phyloP scores from a whole-genome alignment of 2,888 invertebrate genomes.

The Iselma pallidipennis region DNA sequence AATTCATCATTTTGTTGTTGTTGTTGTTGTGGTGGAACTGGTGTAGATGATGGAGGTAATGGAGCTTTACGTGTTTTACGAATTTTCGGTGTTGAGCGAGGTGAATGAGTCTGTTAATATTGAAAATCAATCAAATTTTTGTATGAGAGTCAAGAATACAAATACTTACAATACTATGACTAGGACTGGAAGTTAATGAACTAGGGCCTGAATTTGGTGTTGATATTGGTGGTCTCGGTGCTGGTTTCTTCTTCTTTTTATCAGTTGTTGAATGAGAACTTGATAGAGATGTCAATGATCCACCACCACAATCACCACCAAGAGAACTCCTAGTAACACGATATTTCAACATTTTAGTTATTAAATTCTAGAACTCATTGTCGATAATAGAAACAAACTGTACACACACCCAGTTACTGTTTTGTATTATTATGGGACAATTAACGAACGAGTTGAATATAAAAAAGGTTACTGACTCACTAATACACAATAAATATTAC shows the following conservation, averaged over 20 bases:
- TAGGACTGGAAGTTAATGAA: slow-evolving; percentile 50
- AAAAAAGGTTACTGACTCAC: slow-evolving; percentile 36
- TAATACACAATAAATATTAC: slow-evolving; percentile 12
- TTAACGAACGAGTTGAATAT: slow-evolving; percentile 28
- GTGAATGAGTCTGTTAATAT: slow-evolving; percentile 48
- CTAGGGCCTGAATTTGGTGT: slow-evolving; percentile 38
- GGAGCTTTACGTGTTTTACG: slow-evolving; percentile 71
- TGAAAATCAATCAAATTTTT: slow-evolving; percentile 3
- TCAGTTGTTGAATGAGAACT: slow-evolving; percentile 38
- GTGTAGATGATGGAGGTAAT: slow-evolving; percentile 58
- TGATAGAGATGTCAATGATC: slow-evolving; percentile 55
- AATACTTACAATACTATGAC: slow-evolving; percentile 51
- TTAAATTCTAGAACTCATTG: background rate
- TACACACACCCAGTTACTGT: background rate
- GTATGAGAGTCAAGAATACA: slow-evolving; percentile 13
- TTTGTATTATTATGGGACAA: slow-evolving; percentile 15
- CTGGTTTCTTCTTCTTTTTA: slow-evolving; percentile 66
- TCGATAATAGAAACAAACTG: background rate
- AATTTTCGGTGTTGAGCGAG: slow-evolving; percentile 58
- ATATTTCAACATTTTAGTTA: slow-evolving; percentile 48
- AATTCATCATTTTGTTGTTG: slow-evolving; percentile 48
- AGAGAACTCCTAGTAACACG: slow-evolving; percentile 45
- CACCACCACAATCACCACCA: slow-evolving; percentile 20
- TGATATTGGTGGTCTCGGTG: slow-evolving; percentile 66
- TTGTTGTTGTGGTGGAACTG: slow-evolving; percentile 21